These are phyloP conservation scores for Abscondita cerata DNA, from an alignment of 2,888 invertebrate genomes.

Conservation along the genomic window DNA sequence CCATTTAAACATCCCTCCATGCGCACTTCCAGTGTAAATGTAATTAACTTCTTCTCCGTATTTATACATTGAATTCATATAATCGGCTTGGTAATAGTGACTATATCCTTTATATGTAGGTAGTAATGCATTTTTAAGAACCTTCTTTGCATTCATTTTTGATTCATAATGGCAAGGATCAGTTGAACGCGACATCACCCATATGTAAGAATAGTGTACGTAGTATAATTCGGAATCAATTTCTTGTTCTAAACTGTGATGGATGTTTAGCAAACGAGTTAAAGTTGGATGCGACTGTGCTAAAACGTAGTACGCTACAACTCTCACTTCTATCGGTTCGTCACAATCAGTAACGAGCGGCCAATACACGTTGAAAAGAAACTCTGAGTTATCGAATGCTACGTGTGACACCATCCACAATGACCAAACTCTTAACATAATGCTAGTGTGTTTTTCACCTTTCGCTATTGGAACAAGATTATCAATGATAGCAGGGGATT, in stretches of 20 bases:
- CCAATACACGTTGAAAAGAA: conserved; percentile 19
- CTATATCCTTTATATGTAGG: conserved; percentile 48
- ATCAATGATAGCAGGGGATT: conserved; percentile 52
- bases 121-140: conserved; percentile 50
- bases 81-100: conserved; percentile 55
- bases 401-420: conserved; percentile 56
- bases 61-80: conserved; percentile 55
- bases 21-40: conserved; percentile 40
- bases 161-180: conserved; percentile 55
- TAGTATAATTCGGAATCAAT: conserved; percentile 17
- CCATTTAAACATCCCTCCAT: conserved; percentile 31
- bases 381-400: conserved; percentile 5
- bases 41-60: conserved; percentile 53
- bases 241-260: conserved; percentile 17
- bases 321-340: conserved; percentile 14
- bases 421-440: conserved; percentile 55
- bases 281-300: conserved; percentile 22
- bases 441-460: conserved; percentile 48
- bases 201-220: conserved; percentile 20
- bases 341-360: conserved; percentile 17
- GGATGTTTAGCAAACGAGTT: conserved; percentile 18
- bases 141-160: conserved; percentile 50
- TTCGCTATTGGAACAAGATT: conserved; percentile 57
- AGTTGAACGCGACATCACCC: conserved; percentile 32
- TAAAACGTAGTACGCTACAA: conserved; percentile 15